Evolutionary conservation across 1,140 invertebrate species (phyloP), one percentile per base, ranked within the genome.

Genomic region (Drosophila kohkoa): DNA sequence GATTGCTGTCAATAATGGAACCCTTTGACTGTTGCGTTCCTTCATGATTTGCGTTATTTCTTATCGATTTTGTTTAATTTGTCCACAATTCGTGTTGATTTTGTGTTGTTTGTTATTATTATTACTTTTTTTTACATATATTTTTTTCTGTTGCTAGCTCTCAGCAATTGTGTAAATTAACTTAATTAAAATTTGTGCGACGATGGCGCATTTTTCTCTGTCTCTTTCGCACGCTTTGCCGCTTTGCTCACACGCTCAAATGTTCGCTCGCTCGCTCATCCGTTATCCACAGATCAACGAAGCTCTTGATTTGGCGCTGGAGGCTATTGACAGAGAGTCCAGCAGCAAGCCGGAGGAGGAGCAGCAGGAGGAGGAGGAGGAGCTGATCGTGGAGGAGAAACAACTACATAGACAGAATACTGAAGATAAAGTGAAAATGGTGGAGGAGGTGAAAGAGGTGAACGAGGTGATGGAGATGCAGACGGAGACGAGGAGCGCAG

Each of bases 221-320:
- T 25, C 32, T 62, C 58, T 69, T 55, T 55, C 52, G 52, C 52
- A 55, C 52, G 52, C 52, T 55, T 55, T 55, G 52, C 30, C 52
- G 52, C 52, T 55, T 55, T 55, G 30, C 48, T 64, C 32, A 41
- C 60, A 51, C 16, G 77, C 55, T 81, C 66, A 68, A 30, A 51
- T 52, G 57, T 48, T 67, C 48, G 70, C 62, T 75, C 45, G 59
- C 7, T 55, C 43, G 45, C 30, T 77, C 73, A 64, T 38, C 55
- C 71, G 70, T 51, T 38, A 10, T 73, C 69, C 57, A 81, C 83
- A 94, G 94, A 94, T 94, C 45, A 93, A 94, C 91, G 94, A 94
- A 92, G 94, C 94, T 82, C 90, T 94, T 85, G 94, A 95, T 81
- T 83, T 94, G 82, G 94, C 94, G 76, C 94, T 95, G 81, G 92